Evolutionary conservation across 2,888 invertebrate species (phyloP), one percentile per base, ranked within the genome.

Genomic region (Phengaris arion): DNA sequence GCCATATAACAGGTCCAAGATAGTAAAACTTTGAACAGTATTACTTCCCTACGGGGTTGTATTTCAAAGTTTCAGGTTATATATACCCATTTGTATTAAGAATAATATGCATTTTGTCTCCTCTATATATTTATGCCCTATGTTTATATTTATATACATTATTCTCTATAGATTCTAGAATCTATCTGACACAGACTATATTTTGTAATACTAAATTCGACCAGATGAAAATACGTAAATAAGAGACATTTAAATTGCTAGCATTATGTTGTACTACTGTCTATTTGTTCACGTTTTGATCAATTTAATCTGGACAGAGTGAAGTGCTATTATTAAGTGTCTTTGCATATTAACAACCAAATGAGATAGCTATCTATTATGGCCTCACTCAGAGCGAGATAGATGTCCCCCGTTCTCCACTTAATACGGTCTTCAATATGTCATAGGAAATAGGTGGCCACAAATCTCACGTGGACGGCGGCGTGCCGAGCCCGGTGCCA

Each of bases 381-480:
- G 64, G 64, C 74, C 52, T 64, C 51, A 74, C 13, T 45, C 48
- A 70, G 75, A 75, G 75, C 70, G 35, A 75, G 75, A 75, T 57
- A 70, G 69, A 70, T 70, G 57, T 69, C 75, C 22, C 69, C 70
- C 52, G 70, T 75, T 57, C 48, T 57, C 70, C 48, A 75, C 70
- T 59, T 75, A 75, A 75, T 75, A 57, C 75, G 75, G 69, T 75
- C 57, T 70, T 70, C 75, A 51, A 75, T 75, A 57, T 75, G 70
- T 75, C 70, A 75, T 46, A 55, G 55, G 69, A 48, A 70, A 35
- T 69, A 45, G 48, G 72, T 22, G 45, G 57, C 51, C 70, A 70
- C 70, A 57, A 75, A 70, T 75, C 46, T 57, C 75, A 70, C 69
- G 51, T 46, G 72, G 54, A 4, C 22, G 9, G 68, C 45, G 51